Percentiles rank a stretch among this genome's conserved stretches.
Conservation (phyloP, 1,140 invertebrate genomes). For the Luehdorfia chinensis region DNA sequence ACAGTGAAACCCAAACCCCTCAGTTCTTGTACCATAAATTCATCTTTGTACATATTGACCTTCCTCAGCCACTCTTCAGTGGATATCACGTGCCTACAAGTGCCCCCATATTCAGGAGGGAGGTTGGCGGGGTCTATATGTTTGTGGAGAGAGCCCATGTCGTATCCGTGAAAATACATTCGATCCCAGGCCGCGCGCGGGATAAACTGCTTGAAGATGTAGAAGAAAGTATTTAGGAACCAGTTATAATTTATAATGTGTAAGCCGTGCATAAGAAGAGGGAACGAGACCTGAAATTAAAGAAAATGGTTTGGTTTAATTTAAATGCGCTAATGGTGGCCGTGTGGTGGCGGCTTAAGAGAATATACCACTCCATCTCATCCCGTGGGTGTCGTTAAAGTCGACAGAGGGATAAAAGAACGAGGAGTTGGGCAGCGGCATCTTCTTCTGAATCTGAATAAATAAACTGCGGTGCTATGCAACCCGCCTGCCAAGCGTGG, state of each 20-base stretch:
- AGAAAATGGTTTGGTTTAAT: background rate
- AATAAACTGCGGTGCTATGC: too few species aligned
- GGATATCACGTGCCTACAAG: slow-evolving; percentile 56
- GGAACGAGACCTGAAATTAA: slow-evolving; percentile 82
- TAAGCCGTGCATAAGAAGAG: slow-evolving; percentile 83
- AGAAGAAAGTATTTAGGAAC: slow-evolving; percentile 85
- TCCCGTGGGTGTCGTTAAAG: too few species aligned
- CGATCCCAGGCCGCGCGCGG: slow-evolving; percentile 81
- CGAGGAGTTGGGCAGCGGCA: too few species aligned
- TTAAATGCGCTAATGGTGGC: background rate
- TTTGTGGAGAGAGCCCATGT: slow-evolving; percentile 86
- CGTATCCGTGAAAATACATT: slow-evolving; percentile 85
- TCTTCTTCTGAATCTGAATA: too few species aligned
- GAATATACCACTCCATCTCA: too few species aligned
- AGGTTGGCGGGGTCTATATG: slow-evolving; percentile 83
- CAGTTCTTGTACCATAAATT: slow-evolving; percentile 52
- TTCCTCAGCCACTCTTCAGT: slow-evolving; percentile 56
- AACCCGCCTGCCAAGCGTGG: too few species aligned
- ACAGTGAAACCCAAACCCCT: slow-evolving; percentile 52
- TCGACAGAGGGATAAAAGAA: too few species aligned
- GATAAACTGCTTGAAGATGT: slow-evolving; percentile 85
- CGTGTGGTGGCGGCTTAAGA: too few species aligned
- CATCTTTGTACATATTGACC: slow-evolving; percentile 60
- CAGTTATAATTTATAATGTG: slow-evolving; percentile 88
- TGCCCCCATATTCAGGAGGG: slow-evolving; percentile 84